Evolutionary conservation across 1,140 invertebrate species (phyloP).

Genomic region (Halotydeus destructor): DNA sequence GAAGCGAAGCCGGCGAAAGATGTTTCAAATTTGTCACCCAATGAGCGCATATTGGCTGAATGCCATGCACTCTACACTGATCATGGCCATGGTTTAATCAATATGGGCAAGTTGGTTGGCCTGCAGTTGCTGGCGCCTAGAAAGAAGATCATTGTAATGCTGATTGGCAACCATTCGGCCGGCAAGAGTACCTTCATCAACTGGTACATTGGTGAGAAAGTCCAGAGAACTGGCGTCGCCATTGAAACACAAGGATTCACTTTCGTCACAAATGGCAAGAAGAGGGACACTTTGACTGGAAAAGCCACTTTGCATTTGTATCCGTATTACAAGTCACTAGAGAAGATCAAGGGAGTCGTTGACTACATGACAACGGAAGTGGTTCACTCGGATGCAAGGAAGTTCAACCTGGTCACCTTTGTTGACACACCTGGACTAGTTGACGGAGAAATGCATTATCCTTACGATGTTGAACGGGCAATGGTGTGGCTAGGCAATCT

Average conservation of each 20-base stretch:
- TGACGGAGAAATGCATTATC: slow-evolving; percentile 42
- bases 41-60: slow-evolving; percentile 34
- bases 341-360: slow-evolving; percentile 33
- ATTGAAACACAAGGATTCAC: slow-evolving; percentile 40
- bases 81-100: slow-evolving; percentile 31
- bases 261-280: slow-evolving; percentile 35
- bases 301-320: slow-evolving; percentile 38
- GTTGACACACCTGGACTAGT: slow-evolving; percentile 40
- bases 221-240: slow-evolving; percentile 37
- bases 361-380: slow-evolving; percentile 38
- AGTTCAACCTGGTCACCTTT: slow-evolving; percentile 38
- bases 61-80: slow-evolving; percentile 34
- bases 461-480: slow-evolving; percentile 38
- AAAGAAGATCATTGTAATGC: slow-evolving; percentile 35
- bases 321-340: slow-evolving; percentile 35
- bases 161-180: slow-evolving; percentile 40
- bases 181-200: slow-evolving; percentile 42
- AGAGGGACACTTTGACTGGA: slow-evolving; percentile 35
- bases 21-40: slow-evolving; percentile 17
- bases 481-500: slow-evolving; percentile 36
- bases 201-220: slow-evolving; percentile 40
- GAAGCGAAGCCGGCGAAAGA: too few relatives aligned
- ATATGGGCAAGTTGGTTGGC: slow-evolving; percentile 30
- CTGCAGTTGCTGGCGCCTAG: slow-evolving; percentile 31
- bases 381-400: slow-evolving; percentile 36